These are phyloP conservation scores for Drosophila stalkeri DNA, from an alignment of 2,888 invertebrate species.

Conservation along the genomic window DNA sequence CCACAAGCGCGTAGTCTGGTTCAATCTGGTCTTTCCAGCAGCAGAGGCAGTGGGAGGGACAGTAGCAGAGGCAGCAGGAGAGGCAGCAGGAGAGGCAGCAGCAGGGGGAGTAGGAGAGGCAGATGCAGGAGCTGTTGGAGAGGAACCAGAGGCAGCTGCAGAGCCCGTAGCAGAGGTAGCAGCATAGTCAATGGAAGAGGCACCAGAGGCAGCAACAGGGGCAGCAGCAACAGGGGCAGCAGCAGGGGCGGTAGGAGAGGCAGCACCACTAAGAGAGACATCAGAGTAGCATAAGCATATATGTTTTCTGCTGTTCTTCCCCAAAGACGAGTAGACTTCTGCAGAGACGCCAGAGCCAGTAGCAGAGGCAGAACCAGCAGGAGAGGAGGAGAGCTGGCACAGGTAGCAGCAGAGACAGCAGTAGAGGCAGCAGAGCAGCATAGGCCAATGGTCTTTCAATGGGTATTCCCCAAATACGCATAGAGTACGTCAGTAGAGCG, in stretches of 20 bases:
- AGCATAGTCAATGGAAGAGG: not conserved
- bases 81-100: too few species aligned
- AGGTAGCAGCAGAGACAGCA: not conserved
- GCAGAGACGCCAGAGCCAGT: slow-evolving; percentile 11
- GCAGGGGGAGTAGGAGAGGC: too few species aligned
- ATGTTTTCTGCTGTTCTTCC: not conserved
- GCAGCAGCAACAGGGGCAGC: too few species aligned
- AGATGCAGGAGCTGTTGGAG: too few species aligned
- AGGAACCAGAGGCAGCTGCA: not conserved
- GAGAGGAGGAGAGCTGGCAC: slow-evolving; percentile 28
- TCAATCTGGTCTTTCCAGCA: not conserved
- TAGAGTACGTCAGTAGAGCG: slow-evolving; percentile 53
- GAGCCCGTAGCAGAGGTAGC: too few species aligned
- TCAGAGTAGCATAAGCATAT: not conserved
- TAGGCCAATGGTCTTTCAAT: slow-evolving; percentile 8
- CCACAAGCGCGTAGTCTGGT: slow-evolving; percentile 26
- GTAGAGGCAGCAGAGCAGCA: not conserved
- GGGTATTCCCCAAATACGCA: slow-evolving; percentile 66
- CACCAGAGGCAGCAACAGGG: too few species aligned
- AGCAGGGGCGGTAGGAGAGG: not conserved
- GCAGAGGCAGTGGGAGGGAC: too few species aligned
- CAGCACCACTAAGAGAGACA: not conserved
- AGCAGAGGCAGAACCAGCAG: not conserved
- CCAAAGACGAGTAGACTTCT: not conserved
- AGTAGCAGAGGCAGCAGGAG: too few species aligned